These are phyloP conservation scores for Anableps anableps DNA, from an alignment of 2,797 vertebrate genomes.

Conservation along the genomic window DNA sequence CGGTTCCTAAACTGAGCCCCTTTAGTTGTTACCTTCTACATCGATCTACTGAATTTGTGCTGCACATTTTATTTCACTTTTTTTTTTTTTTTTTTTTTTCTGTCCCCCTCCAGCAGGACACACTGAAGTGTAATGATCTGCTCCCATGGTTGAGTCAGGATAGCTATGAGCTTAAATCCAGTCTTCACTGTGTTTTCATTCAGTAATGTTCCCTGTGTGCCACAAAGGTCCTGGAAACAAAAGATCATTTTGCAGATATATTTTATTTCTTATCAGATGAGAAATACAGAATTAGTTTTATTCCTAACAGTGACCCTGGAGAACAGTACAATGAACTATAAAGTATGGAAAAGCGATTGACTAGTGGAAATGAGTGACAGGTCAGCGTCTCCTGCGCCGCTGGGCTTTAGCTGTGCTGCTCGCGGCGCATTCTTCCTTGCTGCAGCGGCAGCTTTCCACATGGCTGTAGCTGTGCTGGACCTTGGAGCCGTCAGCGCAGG, in stretches of 20 bases:
- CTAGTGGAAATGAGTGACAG: neutral
- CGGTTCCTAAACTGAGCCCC: too few relatives aligned
- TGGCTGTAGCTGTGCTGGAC: slow-evolving; percentile 73
- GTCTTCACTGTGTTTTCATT: neutral
- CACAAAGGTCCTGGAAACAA: neutral
- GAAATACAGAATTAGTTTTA: slow-evolving; percentile 1
- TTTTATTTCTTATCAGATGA: neutral
- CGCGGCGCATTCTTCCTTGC: slow-evolving; percentile 24
- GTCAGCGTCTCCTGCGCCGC: slow-evolving; percentile 52
- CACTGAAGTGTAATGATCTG: neutral
- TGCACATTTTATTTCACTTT: too few relatives aligned
- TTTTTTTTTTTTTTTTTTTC: too few relatives aligned
- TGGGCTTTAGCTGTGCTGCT: rapidly evolving
- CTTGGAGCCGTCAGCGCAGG: slow-evolving; percentile 74
- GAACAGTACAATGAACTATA: slow-evolving; percentile 11
- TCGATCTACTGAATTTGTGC: neutral
- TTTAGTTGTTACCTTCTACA: too few relatives aligned
- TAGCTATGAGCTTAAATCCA: neutral
- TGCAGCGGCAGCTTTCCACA: slow-evolving; percentile 83
- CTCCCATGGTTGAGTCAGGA: neutral
- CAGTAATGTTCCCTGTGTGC: neutral
- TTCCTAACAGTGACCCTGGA: slow-evolving; percentile 18
- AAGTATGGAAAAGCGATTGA: neutral
- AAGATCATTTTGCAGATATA: slow-evolving; percentile 2
- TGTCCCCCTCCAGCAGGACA: too few relatives aligned